phyloP scores from a whole-genome alignment of 1,140 invertebrate genomes.

The Orius insidiosus region DNA sequence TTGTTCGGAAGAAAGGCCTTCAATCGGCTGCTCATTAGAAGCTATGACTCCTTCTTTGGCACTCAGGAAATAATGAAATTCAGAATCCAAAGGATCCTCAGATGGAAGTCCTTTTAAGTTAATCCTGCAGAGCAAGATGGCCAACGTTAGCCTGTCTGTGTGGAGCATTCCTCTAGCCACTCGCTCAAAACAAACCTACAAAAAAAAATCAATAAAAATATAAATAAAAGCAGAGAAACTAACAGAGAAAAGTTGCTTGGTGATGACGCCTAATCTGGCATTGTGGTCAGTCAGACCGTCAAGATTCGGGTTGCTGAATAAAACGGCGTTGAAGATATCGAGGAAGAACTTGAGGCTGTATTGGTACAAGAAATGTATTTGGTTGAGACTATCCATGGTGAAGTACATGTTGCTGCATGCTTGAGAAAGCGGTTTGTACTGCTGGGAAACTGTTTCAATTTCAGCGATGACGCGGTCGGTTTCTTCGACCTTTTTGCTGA shows the following conservation, averaged over 20 bases:
- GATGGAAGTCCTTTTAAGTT: slow-evolving; percentile 69
- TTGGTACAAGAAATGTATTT: slow-evolving; percentile 98
- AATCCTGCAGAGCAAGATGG: slow-evolving; percentile 82
- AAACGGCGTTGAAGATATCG: slow-evolving; percentile 91
- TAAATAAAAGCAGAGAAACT: slow-evolving; percentile 19
- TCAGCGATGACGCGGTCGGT: slow-evolving; percentile 97
- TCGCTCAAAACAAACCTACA: slow-evolving; percentile 79
- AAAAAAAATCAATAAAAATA: slow-evolving; percentile 1
- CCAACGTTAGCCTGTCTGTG: slow-evolving; percentile 85
- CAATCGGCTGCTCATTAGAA: slow-evolving; percentile 27
- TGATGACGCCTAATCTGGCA: slow-evolving; percentile 70
- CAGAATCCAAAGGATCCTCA: slow-evolving; percentile 71
- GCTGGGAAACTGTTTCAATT: slow-evolving; percentile 96
- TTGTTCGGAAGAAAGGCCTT: slow-evolving; percentile 64
- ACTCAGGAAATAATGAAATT: slow-evolving; percentile 88
- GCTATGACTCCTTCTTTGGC: slow-evolving; percentile 71
- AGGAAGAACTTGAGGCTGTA: slow-evolving; percentile 98
- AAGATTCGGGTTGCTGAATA: slow-evolving; percentile 65
- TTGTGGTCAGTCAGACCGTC: slow-evolving; percentile 65
- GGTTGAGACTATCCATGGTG: slow-evolving; percentile 90
- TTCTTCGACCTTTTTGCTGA: slow-evolving; percentile 93
- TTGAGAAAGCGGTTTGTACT: slow-evolving; percentile 86
- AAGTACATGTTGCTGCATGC: slow-evolving; percentile 99
- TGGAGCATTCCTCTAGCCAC: slow-evolving; percentile 95
- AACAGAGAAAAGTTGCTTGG: slow-evolving; percentile 85